Percentiles rank a stretch among this genome's conserved stretches.
Conservation (phyloP, 2,888 invertebrate species). For the Agrochola lychnidis region DNA sequence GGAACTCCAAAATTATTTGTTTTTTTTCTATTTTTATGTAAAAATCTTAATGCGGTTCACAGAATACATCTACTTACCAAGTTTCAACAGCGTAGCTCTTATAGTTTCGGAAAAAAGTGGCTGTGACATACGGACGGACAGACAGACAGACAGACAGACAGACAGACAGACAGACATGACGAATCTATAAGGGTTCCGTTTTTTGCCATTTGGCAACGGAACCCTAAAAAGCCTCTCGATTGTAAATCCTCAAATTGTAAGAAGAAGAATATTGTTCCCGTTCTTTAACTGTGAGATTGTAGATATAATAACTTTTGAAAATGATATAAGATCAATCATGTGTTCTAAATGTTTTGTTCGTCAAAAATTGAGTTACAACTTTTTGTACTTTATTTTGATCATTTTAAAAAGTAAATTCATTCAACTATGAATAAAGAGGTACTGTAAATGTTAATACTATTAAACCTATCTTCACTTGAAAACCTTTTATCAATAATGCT, state of each 20-base stretch:
- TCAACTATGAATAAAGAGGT: background rate
- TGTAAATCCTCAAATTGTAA: background rate
- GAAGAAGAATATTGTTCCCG: background rate
- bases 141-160: too few relatives aligned
- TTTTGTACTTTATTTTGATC: background rate
- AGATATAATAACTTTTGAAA: background rate
- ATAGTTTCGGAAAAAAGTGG: too few relatives aligned
- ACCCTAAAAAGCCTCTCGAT: background rate
- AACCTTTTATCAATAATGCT: slow-evolving; percentile 37
- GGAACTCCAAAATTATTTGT: too few relatives aligned
- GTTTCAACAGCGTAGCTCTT: too few relatives aligned
- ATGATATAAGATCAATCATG: background rate
- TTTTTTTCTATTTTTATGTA: too few relatives aligned
- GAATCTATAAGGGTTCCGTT: too few relatives aligned
- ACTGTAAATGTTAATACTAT: slow-evolving; percentile 12
- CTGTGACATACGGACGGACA: too few relatives aligned
- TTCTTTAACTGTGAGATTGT: background rate
- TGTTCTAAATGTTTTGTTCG: background rate
- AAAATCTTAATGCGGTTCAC: too few relatives aligned
- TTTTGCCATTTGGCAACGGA: too few relatives aligned
- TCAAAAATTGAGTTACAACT: background rate
- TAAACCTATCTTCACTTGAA: slow-evolving; percentile 12
- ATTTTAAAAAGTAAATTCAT: background rate
- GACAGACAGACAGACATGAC: too few relatives aligned
- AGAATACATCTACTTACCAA: too few relatives aligned